Base-by-base conservation (phyloP, 1,140 invertebrate genomes). In the Orussus abietinus region DNA sequence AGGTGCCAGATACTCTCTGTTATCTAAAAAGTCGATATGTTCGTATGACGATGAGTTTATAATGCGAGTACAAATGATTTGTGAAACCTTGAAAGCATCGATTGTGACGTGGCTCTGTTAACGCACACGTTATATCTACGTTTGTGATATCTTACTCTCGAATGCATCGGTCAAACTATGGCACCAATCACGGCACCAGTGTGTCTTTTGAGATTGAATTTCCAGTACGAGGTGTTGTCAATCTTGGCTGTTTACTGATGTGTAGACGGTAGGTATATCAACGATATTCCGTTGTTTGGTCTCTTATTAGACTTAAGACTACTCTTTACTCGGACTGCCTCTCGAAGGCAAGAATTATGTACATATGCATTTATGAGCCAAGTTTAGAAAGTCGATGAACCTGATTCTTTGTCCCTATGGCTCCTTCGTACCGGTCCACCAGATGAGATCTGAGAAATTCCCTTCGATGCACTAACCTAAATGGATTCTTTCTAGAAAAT, bases 181-280 rank as follows among this genome's bases (percentile, higher is more conserved):
- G 57, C 59, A 54, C 53, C 60, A 64, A 66, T n/a, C n/a, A 66
- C 65, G 66, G 70, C 49, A 56, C 62, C 59, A 62, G 64, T 64
- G 18, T 36, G 57, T 66, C 62, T 65, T 71, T 68, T 66, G 69
- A 69, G 61, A 56, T 73, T 73, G 61, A 64, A 65, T 69, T 71
- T 69, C 62, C 67, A 70, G 55, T 62, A 57, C 64, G 60, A 67
- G 59, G 66, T 50, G 50, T 64, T 64, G 56, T n/a, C n/a, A 64
- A 54, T 57, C 59, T 61, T 62, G 61, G 59, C 53, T 50, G 44
- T 53, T 18, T 62, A 45, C 55, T 50, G 59, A 50, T 67, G 57
- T 55, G 54, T 63, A 57, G 61, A 73, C 62, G 69, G 70, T 73
- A 72, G 70, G 70, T 73, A 73, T 71, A 59, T 55, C 42, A 59